phyloP scores from a whole-genome alignment of 1,140 invertebrate genomes.

The Drosophila tani region DNA sequence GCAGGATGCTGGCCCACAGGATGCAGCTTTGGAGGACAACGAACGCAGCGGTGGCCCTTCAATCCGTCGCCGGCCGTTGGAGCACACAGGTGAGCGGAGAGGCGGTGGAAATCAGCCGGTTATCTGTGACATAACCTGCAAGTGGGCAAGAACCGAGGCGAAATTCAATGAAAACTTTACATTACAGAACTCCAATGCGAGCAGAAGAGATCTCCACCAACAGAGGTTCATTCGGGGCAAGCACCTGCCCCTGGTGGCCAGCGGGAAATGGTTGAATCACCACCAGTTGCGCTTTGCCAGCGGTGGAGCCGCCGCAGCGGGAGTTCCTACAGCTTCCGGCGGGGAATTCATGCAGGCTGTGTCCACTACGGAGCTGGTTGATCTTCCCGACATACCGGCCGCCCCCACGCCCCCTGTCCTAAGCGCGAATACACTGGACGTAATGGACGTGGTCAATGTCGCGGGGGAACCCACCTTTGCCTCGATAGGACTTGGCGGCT shows the following conservation, averaged over 20 bases:
- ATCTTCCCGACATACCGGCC: constrained; percentile 86
- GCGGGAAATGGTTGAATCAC: constrained; percentile 3
- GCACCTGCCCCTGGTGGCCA: neutral
- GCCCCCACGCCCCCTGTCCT: constrained; percentile 85
- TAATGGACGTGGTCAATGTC: constrained; percentile 85
- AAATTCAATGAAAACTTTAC: constrained; percentile 25
- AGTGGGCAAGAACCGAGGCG: neutral
- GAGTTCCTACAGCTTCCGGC: neutral
- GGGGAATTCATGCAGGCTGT: constrained; percentile 29
- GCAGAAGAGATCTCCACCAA: constrained; percentile 25
- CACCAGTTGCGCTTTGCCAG: constrained; percentile 62
- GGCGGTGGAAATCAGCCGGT: constrained; percentile 7
- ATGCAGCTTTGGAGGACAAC: constrained; percentile 68
- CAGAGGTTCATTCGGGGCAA: constrained; percentile 3
- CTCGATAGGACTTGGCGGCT: constrained; percentile 92
- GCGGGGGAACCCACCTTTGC: constrained; percentile 91
- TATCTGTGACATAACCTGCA: constrained; percentile 51
- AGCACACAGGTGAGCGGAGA: constrained; percentile 54
- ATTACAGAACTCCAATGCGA: constrained; percentile 3
- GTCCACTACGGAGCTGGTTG: constrained; percentile 69
- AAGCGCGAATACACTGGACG: constrained; percentile 23
- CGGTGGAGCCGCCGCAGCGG: constrained; percentile 13
- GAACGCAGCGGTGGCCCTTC: constrained; percentile 30
- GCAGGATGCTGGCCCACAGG: constrained; percentile 67
- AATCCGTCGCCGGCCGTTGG: constrained; percentile 9